Evolutionary conservation across 1,140 invertebrate species (phyloP), one percentile per base, ranked within the genome.

Genomic region (Thrips palmi): DNA sequence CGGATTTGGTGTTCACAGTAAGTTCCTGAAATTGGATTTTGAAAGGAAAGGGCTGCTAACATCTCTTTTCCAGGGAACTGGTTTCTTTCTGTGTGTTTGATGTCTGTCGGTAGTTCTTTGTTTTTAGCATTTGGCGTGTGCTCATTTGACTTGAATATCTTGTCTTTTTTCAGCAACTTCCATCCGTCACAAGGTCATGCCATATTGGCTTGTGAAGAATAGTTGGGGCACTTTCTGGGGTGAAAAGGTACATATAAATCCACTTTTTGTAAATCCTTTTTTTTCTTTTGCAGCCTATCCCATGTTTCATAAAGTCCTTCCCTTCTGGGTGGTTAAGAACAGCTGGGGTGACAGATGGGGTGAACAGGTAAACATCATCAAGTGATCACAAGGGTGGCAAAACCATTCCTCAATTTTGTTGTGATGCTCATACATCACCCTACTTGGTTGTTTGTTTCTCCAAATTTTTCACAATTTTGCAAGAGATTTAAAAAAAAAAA

Each of bases 171-270:
- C 43, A 51, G 49, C 19, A 37, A 49, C 49, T 10, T 37, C 33
- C 29, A 43, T 42, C 20, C 39, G 39, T 15, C 43, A 51, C 25
- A 49, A 48, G 40, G 32, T 44, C 33, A 56, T 89, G 34, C 89
- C 89, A 0, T 96, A 78, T 52, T 94, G 87, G 88, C 81, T 81
- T 38, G 64, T 94, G 3, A 94, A 96, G 60, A 94, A 94, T 58
- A 88, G 84, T 38, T 91, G 89, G 88, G 84, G 92, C 38, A 51
- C 58, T 24, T 59, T 56, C 15, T 96, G 89, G 89, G 87, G 87
- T 44, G 63, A 70, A 52, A 56, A 69, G 57, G 67, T 70, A 50
- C 52, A 54, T 41, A 30, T 25, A 8, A 24, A 39, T 23, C 33
- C 44, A 39, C 28, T 47, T 14, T 33, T 45, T 35, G 24, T 42